Conservation (phyloP, 2,888 invertebrate genomes). For the Andricus quercusramuli region DNA sequence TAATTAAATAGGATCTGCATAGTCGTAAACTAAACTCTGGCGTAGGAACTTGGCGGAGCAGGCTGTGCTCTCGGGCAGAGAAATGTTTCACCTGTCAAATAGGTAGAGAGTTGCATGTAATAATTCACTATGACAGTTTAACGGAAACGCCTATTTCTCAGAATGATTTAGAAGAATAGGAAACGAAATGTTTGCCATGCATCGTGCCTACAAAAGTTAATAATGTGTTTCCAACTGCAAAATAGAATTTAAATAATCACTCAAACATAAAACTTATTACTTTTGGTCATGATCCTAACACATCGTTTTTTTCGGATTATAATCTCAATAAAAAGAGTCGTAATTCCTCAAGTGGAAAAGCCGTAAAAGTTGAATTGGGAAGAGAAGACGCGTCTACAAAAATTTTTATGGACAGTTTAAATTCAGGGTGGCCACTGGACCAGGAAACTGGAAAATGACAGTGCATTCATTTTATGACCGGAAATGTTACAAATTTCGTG, state of each 20-base stretch:
- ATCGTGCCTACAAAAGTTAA: background rate
- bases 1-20: background rate
- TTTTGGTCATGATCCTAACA: background rate
- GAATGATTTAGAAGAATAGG: slow-evolving; percentile 33
- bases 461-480: no score
- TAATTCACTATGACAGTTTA: slow-evolving; percentile 25
- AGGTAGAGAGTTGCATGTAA: slow-evolving; percentile 10
- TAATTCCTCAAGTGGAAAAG: no score
- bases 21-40: background rate
- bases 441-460: no score
- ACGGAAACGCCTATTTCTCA: slow-evolving; percentile 21
- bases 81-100: slow-evolving; percentile 29
- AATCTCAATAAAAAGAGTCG: no score
- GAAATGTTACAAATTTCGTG: no score
- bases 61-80: background rate
- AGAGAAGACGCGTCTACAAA: no score
- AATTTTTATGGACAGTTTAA: no score
- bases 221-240: background rate
- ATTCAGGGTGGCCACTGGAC: no score
- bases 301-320: no score
- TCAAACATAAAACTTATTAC: background rate
- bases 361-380: no score
- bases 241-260: background rate
- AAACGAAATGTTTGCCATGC: background rate
- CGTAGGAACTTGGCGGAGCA: background rate